These are phyloP conservation scores for Tiphia femorata DNA, from an alignment of 2,888 invertebrate genomes.

Conservation along the genomic window DNA sequence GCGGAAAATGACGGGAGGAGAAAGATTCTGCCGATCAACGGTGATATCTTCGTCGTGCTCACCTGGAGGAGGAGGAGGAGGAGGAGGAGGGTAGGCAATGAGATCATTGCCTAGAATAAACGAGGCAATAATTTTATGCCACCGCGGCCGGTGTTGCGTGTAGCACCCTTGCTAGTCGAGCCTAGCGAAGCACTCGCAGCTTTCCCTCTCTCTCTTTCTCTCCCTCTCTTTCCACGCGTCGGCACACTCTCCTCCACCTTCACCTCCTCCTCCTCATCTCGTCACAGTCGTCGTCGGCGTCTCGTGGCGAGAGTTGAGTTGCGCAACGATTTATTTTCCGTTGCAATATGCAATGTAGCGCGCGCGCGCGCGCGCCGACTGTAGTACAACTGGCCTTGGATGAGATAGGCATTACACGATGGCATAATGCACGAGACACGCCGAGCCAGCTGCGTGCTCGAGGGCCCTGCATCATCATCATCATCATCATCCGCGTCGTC, in stretches of 20 bases:
- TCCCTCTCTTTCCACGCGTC: no score
- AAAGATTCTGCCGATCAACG: background rate
- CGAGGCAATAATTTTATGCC: constrained; percentile 65
- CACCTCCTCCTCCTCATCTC: background rate
- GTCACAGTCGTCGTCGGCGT: constrained; percentile 21
- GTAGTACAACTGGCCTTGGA: constrained; percentile 67
- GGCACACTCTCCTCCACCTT: no score
- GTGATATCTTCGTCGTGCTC: constrained; percentile 18
- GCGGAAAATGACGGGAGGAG: background rate
- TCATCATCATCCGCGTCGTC: constrained; percentile 35
- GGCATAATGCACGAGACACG: constrained; percentile 56
- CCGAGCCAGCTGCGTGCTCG: constrained; percentile 46
- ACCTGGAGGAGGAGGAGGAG: constrained; percentile 39
- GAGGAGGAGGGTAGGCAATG: constrained; percentile 64
- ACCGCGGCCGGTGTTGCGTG: constrained; percentile 44
- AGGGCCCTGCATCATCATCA: constrained; percentile 50
- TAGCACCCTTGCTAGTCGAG: constrained; percentile 54
- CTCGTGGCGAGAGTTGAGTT: no score
- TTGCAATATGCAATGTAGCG: constrained; percentile 49
- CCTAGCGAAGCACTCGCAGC: constrained; percentile 20
- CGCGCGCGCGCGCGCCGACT: constrained; percentile 28
- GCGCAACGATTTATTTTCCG: constrained; percentile 67
- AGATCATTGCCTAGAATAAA: constrained; percentile 67
- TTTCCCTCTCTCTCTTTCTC: no score
- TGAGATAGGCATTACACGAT: constrained; percentile 63